Evolutionary conservation across 1,140 invertebrate species (phyloP).

Genomic region (Lethocerus indicus): DNA sequence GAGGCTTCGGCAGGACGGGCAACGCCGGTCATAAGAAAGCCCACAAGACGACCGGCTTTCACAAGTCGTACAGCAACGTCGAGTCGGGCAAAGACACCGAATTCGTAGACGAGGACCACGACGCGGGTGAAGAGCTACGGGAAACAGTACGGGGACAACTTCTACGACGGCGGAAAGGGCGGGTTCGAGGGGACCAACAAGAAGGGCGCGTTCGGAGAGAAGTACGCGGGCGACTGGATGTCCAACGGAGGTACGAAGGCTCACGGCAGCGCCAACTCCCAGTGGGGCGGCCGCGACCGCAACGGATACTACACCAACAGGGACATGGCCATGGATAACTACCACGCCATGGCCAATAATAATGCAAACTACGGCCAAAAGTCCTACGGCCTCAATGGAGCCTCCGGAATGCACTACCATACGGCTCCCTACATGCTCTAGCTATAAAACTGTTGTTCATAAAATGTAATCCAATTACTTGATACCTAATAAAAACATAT

Average conservation of each 20-base stretch:
- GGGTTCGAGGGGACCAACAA: background rate
- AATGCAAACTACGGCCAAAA: too few relatives aligned
- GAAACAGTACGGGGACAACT: background rate
- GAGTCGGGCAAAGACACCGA: constrained; percentile 55
- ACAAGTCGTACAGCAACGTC: constrained; percentile 53
- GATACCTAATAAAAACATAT: too few relatives aligned
- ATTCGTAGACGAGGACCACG: constrained; percentile 49
- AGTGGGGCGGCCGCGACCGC: constrained; percentile 1
- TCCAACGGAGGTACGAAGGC: background rate
- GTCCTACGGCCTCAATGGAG: too few relatives aligned
- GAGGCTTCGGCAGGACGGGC: constrained; percentile 1
- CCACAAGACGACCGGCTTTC: constrained; percentile 46
- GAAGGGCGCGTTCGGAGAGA: background rate
- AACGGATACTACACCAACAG: constrained; percentile 5
- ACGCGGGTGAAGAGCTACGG: constrained; percentile 26
- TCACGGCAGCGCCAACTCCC: background rate
- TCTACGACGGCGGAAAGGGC: background rate
- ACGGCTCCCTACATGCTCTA: too few relatives aligned
- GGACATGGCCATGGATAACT: background rate
- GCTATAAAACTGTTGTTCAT: too few relatives aligned
- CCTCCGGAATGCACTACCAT: too few relatives aligned
- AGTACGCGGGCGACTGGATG: background rate
- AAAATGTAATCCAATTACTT: too few relatives aligned
- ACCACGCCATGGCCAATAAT: background rate
- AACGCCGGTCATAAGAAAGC: constrained; percentile 37